These are phyloP conservation scores for Lycocerus yunnanus DNA, from an alignment of 2,888 invertebrate species.

Conservation along the genomic window DNA sequence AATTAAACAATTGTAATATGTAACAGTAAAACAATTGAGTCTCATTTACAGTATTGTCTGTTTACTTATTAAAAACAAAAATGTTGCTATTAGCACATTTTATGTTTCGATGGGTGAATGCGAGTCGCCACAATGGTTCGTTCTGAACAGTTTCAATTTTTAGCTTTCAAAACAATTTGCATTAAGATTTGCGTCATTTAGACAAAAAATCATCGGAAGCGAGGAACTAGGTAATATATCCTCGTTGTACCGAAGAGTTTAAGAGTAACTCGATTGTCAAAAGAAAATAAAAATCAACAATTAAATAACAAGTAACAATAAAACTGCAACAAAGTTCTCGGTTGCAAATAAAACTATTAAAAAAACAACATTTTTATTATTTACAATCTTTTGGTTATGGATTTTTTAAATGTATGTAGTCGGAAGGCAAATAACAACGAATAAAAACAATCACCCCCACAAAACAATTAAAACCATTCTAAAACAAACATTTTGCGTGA, in stretches of 20 bases:
- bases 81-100: conserved; percentile 8
- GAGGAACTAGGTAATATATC: background rate
- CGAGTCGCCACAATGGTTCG: background rate
- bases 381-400: background rate
- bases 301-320: background rate
- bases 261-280: background rate
- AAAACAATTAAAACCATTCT: background rate
- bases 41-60: conserved; percentile 43
- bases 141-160: background rate
- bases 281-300: background rate
- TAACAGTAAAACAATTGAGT: conserved; percentile 25
- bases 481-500: background rate
- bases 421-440: background rate
- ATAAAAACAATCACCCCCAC: background rate
- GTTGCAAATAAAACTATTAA: background rate
- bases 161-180: background rate
- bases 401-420: background rate
- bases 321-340: background rate
- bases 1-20: conserved; percentile 36
- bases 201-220: background rate
- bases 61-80: conserved; percentile 20
- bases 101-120: background rate
- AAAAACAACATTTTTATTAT: background rate
- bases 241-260: background rate
- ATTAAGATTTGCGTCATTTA: background rate